phyloP scores from a whole-genome alignment of 2,113 vertebrate genomes.

The Capreolus pygargus region DNA sequence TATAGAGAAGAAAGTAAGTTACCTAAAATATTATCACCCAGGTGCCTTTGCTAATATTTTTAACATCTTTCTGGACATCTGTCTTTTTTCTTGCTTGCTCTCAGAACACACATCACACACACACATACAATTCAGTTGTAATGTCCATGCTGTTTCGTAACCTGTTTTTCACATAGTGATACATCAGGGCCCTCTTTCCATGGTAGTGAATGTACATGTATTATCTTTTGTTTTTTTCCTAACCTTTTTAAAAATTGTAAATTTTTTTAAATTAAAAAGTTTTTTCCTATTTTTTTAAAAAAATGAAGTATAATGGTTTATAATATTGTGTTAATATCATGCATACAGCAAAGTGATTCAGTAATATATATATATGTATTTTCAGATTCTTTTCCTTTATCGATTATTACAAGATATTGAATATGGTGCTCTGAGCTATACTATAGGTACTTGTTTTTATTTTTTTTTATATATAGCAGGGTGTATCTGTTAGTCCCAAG shows the following conservation, averaged over 20 bases:
- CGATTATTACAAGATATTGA: neutral
- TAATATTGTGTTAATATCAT: neutral
- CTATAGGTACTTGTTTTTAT: neutral
- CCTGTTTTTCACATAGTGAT: neutral
- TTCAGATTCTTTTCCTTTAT: neutral
- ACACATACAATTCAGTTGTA: fast-evolving
- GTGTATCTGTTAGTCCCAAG: neutral
- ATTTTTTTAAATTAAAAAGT: neutral
- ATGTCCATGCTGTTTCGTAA: neutral
- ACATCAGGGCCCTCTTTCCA: neutral
- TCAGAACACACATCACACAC: neutral
- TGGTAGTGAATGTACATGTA: neutral
- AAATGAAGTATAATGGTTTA: neutral
- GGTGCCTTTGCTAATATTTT: neutral
- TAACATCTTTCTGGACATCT: neutral
- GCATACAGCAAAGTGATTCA: neutral
- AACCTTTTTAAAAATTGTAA: neutral
- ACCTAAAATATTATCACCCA: neutral
- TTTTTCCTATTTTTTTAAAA: neutral
- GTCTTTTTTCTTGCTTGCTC: neutral
- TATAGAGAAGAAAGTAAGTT: neutral
- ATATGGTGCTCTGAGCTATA: neutral
- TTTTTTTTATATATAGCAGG: neutral
- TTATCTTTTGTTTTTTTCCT: neutral
- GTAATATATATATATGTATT: neutral